Evolutionary conservation across 2,888 invertebrate genomes (phyloP).

Genomic region (Drosophila parthenogenetica): DNA sequence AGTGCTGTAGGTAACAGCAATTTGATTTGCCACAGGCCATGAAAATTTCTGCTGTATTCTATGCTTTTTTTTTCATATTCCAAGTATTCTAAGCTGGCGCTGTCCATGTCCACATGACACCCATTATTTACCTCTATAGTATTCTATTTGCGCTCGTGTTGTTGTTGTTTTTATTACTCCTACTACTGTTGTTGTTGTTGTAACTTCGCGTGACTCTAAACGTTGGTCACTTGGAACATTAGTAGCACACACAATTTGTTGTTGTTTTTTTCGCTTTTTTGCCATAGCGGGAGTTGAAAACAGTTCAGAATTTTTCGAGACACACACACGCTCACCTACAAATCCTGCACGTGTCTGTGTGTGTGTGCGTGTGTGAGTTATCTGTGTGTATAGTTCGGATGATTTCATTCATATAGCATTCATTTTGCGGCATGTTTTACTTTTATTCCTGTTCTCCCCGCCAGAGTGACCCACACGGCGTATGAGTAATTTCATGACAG

Average conservation of each 20-base stretch:
- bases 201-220: constrained; percentile 78
- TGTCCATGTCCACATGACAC: constrained; percentile 39
- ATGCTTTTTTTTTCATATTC: constrained; percentile 11
- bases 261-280: constrained; percentile 45
- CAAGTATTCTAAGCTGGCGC: constrained; percentile 11
- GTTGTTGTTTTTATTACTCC: constrained; percentile 36
- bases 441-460: constrained; percentile 8
- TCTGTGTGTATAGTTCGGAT: constrained; percentile 61
- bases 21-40: constrained; percentile 13
- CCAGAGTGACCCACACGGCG: constrained; percentile 41
- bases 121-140: constrained; percentile 47
- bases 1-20: constrained; percentile 20
- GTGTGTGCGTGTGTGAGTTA: constrained; percentile 29
- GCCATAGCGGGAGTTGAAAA: constrained; percentile 60
- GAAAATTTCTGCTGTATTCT: constrained; percentile 11
- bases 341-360: constrained; percentile 28
- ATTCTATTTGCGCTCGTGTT: constrained; percentile 36
- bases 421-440: constrained; percentile 30
- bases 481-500: constrained; percentile 70
- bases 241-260: constrained; percentile 57
- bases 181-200: constrained; percentile 43
- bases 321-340: constrained; percentile 15
- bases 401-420: constrained; percentile 71
- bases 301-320: constrained; percentile 66
- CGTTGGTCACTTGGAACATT: constrained; percentile 77